These are phyloP conservation scores for Lanistes nyassanus DNA, from an alignment of 1,140 invertebrate species.

Conservation along the genomic window DNA sequence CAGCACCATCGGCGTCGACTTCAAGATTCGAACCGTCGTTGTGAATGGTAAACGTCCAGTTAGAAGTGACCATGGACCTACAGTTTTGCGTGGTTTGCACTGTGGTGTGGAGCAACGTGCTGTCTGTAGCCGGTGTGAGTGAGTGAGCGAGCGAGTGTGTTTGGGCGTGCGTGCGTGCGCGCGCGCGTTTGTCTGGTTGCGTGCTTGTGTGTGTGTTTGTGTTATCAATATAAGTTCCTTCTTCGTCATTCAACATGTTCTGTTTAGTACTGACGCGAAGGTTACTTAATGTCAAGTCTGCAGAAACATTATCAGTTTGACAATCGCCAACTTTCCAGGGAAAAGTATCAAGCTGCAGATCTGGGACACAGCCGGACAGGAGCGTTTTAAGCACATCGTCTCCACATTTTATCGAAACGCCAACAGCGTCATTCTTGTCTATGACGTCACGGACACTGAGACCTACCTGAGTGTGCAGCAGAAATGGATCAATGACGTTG, in stretches of 20 bases:
- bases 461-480: conserved; percentile 11
- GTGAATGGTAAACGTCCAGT: conserved; percentile 12
- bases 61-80: too few relatives aligned
- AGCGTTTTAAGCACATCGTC: conserved; percentile 25
- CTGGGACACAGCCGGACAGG: conserved; percentile 32
- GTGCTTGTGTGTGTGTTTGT: neutral
- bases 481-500: conserved; percentile 6
- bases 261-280: too few relatives aligned
- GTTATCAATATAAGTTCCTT: too few relatives aligned
- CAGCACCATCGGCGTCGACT: conserved; percentile 27
- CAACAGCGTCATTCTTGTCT: conserved; percentile 27
- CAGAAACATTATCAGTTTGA: too few relatives aligned
- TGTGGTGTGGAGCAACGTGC: too few relatives aligned
- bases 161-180: neutral
- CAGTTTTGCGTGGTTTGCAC: too few relatives aligned
- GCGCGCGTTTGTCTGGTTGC: neutral
- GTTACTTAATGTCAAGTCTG: too few relatives aligned
- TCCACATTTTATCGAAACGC: conserved; percentile 27
- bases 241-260: too few relatives aligned
- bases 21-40: conserved; percentile 17
- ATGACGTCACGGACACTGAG: conserved; percentile 25
- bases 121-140: neutral
- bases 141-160: neutral
- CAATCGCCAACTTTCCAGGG: neutral
- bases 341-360: conserved; percentile 24